phyloP scores from a whole-genome alignment of 2,113 vertebrate genomes.

The Vanacampus margaritifer region DNA sequence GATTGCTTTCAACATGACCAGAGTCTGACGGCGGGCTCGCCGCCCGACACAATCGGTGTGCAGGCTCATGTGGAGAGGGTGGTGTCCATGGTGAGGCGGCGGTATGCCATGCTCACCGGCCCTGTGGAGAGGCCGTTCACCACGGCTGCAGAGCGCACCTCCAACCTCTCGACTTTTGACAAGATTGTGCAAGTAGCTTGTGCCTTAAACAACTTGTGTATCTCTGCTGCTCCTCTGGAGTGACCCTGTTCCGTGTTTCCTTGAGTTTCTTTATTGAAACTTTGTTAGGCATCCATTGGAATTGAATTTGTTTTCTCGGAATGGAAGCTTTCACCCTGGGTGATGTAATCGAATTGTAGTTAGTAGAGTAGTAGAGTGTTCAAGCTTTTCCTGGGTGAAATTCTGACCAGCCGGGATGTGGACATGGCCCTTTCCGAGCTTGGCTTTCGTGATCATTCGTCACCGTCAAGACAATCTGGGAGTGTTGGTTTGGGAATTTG shows the following conservation, averaged over 20 bases:
- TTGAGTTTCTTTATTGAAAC: background rate
- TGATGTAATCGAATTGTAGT: constrained; percentile 20
- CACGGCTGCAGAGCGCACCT: constrained; percentile 53
- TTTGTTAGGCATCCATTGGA: background rate
- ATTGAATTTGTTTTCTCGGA: background rate
- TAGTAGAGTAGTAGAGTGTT: constrained; percentile 13
- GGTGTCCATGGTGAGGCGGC: constrained; percentile 67
- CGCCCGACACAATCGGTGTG: constrained; percentile 35
- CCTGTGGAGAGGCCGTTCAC: constrained; percentile 70
- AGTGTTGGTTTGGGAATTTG: constrained; percentile 16
- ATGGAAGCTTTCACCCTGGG: constrained; percentile 65
- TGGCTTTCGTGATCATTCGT: constrained; percentile 53
- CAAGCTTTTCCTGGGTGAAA: background rate
- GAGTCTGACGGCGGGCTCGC: background rate
- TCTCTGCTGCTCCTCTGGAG: constrained; percentile 72
- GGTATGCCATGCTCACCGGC: constrained; percentile 70
- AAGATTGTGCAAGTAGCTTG: constrained; percentile 75
- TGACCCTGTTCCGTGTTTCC: constrained; percentile 25
- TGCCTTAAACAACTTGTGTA: constrained; percentile 78
- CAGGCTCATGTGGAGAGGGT: constrained; percentile 64
- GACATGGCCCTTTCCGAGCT: constrained; percentile 59
- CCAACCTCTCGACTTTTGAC: constrained; percentile 71
- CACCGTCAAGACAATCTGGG: constrained; percentile 30
- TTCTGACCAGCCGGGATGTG: constrained; percentile 59
- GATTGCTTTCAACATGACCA: constrained; percentile 11